Evolutionary conservation across 2,113 vertebrate genomes (phyloP).

Genomic region (Anolis carolinensis): DNA sequence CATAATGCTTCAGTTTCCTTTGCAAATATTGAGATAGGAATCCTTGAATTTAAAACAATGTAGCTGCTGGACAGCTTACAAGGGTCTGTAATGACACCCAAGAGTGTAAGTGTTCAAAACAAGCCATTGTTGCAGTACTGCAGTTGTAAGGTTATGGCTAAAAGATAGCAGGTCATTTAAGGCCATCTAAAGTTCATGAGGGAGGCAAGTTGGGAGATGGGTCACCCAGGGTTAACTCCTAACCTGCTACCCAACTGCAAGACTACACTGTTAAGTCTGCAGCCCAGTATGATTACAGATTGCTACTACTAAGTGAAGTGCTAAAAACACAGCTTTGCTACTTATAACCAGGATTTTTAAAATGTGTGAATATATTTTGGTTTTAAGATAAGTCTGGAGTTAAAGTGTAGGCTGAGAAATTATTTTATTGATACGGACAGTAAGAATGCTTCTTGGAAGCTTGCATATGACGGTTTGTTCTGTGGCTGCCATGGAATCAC

Average conservation of each 20-base stretch:
- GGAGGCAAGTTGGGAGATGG: not conserved
- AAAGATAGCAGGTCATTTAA: not conserved
- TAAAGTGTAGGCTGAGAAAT: not conserved
- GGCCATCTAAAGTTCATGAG: not conserved
- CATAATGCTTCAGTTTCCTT: not conserved
- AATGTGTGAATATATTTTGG: too few species aligned
- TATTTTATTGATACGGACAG: conserved; percentile 14
- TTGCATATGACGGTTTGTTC: too few species aligned
- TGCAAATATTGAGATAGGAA: too few species aligned
- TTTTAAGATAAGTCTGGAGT: not conserved
- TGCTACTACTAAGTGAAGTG: not conserved
- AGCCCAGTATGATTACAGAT: not conserved
- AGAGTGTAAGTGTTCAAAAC: too few species aligned
- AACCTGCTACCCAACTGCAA: not conserved
- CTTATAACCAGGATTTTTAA: too few species aligned
- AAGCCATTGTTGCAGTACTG: not conserved
- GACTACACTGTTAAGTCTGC: not conserved
- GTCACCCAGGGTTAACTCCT: not conserved
- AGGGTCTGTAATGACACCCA: too few species aligned
- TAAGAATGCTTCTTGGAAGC: not conserved
- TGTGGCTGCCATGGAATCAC: conserved; percentile 44
- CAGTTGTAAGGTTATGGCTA: not conserved
- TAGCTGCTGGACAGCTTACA: too few species aligned
- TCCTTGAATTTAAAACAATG: too few species aligned
- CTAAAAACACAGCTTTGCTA: not conserved